These are phyloP conservation scores for Melospiza melodia DNA, from an alignment of 2,113 vertebrate genomes.

Conservation along the genomic window DNA sequence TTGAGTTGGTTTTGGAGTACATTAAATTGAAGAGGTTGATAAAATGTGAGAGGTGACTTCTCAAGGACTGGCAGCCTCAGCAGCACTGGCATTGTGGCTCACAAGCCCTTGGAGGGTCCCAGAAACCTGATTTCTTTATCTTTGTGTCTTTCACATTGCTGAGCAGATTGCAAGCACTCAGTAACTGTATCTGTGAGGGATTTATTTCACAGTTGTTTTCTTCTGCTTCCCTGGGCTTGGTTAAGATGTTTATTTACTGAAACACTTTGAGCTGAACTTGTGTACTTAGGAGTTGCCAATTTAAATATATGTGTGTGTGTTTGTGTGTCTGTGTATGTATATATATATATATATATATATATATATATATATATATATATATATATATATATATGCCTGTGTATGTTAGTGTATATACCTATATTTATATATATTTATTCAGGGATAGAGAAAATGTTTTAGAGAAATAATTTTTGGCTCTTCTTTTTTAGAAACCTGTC, in stretches of 20 bases:
- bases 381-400: neutral
- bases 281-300: neutral
- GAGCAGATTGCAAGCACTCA: neutral
- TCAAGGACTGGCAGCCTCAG: neutral
- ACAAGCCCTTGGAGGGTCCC: neutral
- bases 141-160: neutral
- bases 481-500: neutral
- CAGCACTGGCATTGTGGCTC: neutral
- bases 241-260: conserved; percentile 16
- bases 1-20: neutral
- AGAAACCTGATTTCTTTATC: neutral
- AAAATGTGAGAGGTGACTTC: neutral
- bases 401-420: neutral
- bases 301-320: neutral
- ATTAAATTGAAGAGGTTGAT: neutral
- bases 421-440: neutral
- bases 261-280: neutral
- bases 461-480: neutral
- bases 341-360: no score
- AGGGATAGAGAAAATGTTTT: neutral
- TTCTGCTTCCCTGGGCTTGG: neutral
- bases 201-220: conserved; percentile 20
- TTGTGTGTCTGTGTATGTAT: neutral
- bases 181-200: neutral
- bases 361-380: no score